Evolutionary conservation across 1,140 invertebrate genomes (phyloP).

Genomic region (Cylas formicarius): DNA sequence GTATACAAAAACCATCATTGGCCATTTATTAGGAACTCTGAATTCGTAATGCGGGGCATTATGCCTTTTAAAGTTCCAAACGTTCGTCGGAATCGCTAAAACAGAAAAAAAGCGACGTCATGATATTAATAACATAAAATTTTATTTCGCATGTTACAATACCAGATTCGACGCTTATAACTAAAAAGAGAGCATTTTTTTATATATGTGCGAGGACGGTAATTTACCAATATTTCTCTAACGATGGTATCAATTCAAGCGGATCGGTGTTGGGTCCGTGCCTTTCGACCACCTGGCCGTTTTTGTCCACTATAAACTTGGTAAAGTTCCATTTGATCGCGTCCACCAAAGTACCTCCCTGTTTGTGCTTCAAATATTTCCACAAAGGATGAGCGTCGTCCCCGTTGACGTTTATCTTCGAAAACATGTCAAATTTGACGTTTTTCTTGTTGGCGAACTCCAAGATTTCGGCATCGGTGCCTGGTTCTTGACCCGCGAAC

Average conservation of each 20-base stretch:
- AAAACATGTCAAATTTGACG: conserved; percentile 73
- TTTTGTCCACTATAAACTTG: conserved; percentile 85
- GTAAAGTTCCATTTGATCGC: conserved; percentile 97
- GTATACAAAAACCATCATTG: no score
- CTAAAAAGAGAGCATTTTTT: no score
- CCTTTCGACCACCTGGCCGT: conserved; percentile 77
- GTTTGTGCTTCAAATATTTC: conserved; percentile 77
- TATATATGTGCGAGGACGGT: no score
- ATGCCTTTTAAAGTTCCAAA: no score
- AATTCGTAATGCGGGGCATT: no score
- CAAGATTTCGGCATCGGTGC: conserved; percentile 62
- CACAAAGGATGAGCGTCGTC: conserved; percentile 76
- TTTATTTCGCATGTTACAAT: no score
- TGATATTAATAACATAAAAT: no score
- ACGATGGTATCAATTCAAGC: conserved; percentile 52
- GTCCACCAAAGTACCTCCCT: conserved; percentile 61
- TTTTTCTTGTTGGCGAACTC: conserved; percentile 62
- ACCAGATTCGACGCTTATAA: no score
- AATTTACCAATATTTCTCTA: conserved; percentile 66
- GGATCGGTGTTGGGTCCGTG: conserved; percentile 71
- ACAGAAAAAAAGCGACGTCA: no score
- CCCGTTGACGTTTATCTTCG: conserved; percentile 84
- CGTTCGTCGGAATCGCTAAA: no score
- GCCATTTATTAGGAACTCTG: no score
- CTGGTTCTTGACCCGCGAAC: conserved; percentile 77